Percentiles rank a stretch among this genome's conserved stretches.
Evolutionary conservation across 2,888 invertebrate genomes (phyloP).

Genomic region (Erannis defoliaria): DNA sequence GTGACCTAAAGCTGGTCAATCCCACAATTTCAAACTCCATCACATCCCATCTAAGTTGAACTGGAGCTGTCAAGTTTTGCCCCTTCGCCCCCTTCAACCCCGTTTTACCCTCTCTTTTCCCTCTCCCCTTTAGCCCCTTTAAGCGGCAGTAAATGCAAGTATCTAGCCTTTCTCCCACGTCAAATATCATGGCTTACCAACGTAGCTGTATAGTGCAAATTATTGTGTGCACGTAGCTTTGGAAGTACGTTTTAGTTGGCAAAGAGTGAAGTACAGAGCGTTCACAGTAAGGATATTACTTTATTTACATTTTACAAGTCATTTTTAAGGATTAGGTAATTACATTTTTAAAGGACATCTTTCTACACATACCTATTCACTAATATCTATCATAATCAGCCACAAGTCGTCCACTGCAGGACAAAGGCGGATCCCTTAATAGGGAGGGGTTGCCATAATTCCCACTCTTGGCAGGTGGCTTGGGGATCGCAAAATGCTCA

Average conservation of each 20-base stretch:
- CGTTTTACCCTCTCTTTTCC: background rate
- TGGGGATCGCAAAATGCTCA: too few relatives aligned
- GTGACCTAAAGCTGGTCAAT: background rate
- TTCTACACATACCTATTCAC: too few relatives aligned
- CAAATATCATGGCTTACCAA: constrained; percentile 39
- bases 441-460: too few relatives aligned
- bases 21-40: background rate
- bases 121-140: constrained; percentile 7
- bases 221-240: constrained; percentile 45
- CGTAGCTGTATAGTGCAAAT: constrained; percentile 42
- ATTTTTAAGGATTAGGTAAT: too few relatives aligned
- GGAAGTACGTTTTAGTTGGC: constrained; percentile 37
- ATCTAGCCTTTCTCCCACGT: constrained; percentile 33
- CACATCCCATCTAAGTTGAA: constrained; percentile 3
- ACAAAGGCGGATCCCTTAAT: too few relatives aligned
- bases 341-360: too few relatives aligned
- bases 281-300: background rate
- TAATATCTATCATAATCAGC: too few relatives aligned
- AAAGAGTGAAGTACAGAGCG: constrained; percentile 33
- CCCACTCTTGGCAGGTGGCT: too few relatives aligned
- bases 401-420: too few relatives aligned
- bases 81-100: constrained; percentile 2
- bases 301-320: too few relatives aligned
- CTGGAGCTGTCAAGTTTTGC: constrained; percentile 20
- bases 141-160: constrained; percentile 39